Conservation (phyloP, 1,140 invertebrate genomes). For the Cyclina sinensis region DNA sequence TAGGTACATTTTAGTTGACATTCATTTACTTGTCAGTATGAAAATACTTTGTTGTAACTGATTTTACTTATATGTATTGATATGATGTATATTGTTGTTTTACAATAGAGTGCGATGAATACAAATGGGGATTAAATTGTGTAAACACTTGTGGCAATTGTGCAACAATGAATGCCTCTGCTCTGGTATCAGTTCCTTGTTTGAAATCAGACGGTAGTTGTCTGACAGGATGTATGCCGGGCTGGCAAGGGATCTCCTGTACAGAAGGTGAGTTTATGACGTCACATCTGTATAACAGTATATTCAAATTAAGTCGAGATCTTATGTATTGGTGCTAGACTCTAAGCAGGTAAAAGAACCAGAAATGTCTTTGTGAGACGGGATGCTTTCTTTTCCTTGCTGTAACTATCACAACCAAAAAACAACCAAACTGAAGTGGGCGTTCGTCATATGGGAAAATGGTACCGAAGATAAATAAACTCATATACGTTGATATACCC, state of each 20-base stretch:
- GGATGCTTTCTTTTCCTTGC: no score
- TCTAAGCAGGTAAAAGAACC: no score
- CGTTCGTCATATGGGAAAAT: no score
- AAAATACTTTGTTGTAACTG: neutral
- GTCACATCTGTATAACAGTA: no score
- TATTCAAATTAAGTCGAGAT: no score
- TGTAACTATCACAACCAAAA: no score
- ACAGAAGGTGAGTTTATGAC: constrained; percentile 23
- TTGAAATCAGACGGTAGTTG: constrained; percentile 12
- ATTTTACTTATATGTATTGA: neutral
- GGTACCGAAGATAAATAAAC: no score
- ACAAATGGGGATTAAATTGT: constrained; percentile 41
- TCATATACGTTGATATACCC: no score
- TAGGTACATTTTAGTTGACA: neutral
- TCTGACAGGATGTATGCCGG: constrained; percentile 19
- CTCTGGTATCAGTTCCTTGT: neutral
- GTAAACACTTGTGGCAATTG: constrained; percentile 19
- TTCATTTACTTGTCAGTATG: neutral
- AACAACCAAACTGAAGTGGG: no score
- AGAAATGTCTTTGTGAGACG: no score
- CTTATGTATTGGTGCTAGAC: no score
- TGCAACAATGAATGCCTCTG: neutral
- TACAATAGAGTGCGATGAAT: constrained; percentile 22
- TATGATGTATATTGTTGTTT: neutral
- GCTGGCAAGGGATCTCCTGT: constrained; percentile 26